Evolutionary conservation across 2,888 invertebrate species (phyloP).

Genomic region (Enchytraeus crypticus): DNA sequence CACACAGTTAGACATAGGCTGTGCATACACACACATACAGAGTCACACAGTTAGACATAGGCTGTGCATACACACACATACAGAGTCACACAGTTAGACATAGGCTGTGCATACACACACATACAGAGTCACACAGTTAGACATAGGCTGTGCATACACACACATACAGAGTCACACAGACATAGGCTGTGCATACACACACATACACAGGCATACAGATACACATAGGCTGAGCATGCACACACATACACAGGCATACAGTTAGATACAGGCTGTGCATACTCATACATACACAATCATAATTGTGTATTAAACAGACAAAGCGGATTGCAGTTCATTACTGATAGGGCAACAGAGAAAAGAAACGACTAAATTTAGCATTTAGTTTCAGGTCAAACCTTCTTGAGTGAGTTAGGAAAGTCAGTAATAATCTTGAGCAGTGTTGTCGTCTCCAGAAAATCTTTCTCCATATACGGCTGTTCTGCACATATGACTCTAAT

Average conservation of each 20-base stretch:
- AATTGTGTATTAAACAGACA: not conserved
- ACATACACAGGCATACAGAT: not conserved
- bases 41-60: too few relatives aligned
- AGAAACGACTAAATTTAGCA: not conserved
- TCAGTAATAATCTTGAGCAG: slow-evolving; percentile 87
- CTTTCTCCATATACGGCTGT: slow-evolving; percentile 84
- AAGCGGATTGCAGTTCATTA: not conserved
- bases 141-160: too few relatives aligned
- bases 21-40: too few relatives aligned
- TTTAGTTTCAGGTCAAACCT: slow-evolving; percentile 48
- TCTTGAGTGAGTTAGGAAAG: slow-evolving; percentile 66
- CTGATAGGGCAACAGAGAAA: not conserved
- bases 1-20: too few relatives aligned
- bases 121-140: too few relatives aligned
- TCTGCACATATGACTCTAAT: slow-evolving; percentile 91
- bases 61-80: too few relatives aligned
- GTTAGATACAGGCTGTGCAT: not conserved
- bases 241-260: not conserved
- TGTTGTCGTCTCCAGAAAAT: slow-evolving; percentile 75
- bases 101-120: too few relatives aligned
- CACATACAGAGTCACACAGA: too few relatives aligned
- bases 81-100: too few relatives aligned
- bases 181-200: too few relatives aligned
- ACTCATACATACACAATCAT: not conserved
- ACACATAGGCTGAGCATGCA: not conserved